phyloP scores from a whole-genome alignment of 1,140 invertebrate species.

The Pogonognathellus flavescens region DNA sequence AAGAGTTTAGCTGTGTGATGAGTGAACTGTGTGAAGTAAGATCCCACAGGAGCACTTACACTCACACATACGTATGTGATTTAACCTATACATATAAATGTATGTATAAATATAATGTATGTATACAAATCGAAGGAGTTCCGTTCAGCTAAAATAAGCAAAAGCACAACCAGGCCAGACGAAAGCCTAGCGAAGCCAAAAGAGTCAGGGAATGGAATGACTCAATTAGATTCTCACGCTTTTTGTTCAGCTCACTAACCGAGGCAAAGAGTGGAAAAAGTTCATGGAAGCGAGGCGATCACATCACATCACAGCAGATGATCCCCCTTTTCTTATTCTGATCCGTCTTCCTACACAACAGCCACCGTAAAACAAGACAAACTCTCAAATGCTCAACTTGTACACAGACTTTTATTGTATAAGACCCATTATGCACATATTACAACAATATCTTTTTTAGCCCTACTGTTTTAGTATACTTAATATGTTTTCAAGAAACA shows the following conservation, averaged over 20 bases:
- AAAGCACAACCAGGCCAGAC: background rate
- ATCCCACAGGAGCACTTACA: too few relatives aligned
- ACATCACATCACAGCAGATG: conserved; percentile 43
- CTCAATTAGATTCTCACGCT: conserved; percentile 49
- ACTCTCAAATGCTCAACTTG: background rate
- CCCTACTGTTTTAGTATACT: too few relatives aligned
- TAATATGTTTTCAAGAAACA: too few relatives aligned
- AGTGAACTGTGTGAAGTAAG: background rate
- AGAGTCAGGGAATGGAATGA: conserved; percentile 41
- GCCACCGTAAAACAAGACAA: conserved; percentile 21
- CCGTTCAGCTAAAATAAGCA: conserved; percentile 33
- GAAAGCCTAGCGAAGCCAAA: background rate
- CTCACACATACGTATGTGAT: too few relatives aligned
- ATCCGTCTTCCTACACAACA: background rate
- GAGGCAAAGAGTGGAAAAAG: conserved; percentile 31
- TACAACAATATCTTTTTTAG: background rate
- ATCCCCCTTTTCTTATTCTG: conserved; percentile 20
- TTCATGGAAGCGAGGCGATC: conserved; percentile 41
- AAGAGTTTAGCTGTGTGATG: background rate
- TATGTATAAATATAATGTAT: too few relatives aligned
- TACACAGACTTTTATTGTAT: background rate
- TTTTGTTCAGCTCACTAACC: conserved; percentile 49
- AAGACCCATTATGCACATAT: background rate
- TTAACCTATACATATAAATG: background rate
- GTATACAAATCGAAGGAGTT: conserved; percentile 27